Base-by-base conservation (phyloP, 2,797 vertebrate species). In the Cottoperca gobio region DNA sequence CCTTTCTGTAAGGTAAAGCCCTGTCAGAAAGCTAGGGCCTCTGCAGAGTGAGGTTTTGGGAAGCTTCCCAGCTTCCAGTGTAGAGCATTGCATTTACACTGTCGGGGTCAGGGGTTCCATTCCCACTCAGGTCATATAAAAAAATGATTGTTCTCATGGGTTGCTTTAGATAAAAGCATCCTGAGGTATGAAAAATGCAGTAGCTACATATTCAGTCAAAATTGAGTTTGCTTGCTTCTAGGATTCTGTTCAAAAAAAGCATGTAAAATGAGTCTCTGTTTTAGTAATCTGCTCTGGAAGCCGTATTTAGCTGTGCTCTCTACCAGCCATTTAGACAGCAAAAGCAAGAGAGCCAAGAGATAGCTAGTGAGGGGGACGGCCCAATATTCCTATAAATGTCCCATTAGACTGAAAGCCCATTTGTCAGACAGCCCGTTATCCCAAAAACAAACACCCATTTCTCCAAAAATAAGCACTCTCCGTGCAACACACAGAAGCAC, bases 1-100 rank as follows among this genome's bases (percentile, higher is more conserved):
- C 76, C 77, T 91, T 82, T 79, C 69, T 58, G 13, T 45, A 52
- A 33, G 28, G 42, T 78, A 79, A 73, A 70, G 64, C 13, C 35
- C 68, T 68, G 74, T 85, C 75, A 75, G 37, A 74, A 39, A 82
- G 52, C 33, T 62, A 6, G 49, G 37, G 43, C 9, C 68, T 80
- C 53, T 48, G 66, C 55, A 63, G 55, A 72, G 70, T 58, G 73
- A 61, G 62, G 49, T 55, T 72, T 52, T 23, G 6, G 39, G 35
- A 9, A 50, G 69, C 43, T 63, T 33, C 19, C 0, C 9, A 48
- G 69, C 43, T 63, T 33, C 21, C 1, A 16, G 54, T 33, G 23
- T 3, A 55, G n/a, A 66, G 26, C 17, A 1, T 3, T 19, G 70
- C 46, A 49, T 58, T 70, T 60, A 71, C 76, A 68, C 37, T 8